Percentiles rank a stretch among this genome's conserved stretches.
Conservation (phyloP, 2,888 invertebrate genomes). For the Caenorhabditis macrosperma region DNA sequence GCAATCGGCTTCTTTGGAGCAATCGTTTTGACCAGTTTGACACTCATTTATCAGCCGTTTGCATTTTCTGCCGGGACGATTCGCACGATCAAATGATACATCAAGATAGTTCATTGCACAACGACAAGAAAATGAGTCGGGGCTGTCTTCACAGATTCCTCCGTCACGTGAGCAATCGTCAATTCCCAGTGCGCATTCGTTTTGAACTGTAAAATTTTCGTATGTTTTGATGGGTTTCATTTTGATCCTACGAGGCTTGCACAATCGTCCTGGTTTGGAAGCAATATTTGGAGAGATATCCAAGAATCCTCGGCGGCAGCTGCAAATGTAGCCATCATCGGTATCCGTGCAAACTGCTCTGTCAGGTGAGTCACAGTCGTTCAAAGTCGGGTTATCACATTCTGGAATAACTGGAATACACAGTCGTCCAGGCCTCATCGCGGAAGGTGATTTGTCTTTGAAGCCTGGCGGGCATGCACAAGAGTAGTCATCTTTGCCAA, state of each 20-base stretch:
- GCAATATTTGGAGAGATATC: constrained; percentile 78
- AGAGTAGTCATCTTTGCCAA: constrained; percentile 76
- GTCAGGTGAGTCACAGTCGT: constrained; percentile 77
- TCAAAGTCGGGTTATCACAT: constrained; percentile 75
- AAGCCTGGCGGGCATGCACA: constrained; percentile 75
- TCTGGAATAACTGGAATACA: constrained; percentile 76
- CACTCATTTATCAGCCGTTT: constrained; percentile 90
- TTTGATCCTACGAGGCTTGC: constrained; percentile 73
- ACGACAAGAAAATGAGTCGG: constrained; percentile 78
- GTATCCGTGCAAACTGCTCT: constrained; percentile 78
- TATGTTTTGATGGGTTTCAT: neutral
- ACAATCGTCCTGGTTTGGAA: constrained; percentile 77
- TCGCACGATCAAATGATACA: constrained; percentile 77
- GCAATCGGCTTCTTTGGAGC: constrained; percentile 77
- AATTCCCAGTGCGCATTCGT: constrained; percentile 74
- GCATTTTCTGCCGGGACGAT: constrained; percentile 79
- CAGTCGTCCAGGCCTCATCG: constrained; percentile 68
- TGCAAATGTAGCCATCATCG: constrained; percentile 77
- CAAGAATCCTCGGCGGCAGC: constrained; percentile 75
- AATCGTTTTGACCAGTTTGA: constrained; percentile 80
- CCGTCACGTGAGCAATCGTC: constrained; percentile 76
- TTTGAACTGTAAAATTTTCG: constrained; percentile 76
- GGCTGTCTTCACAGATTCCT: constrained; percentile 80
- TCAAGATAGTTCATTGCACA: constrained; percentile 79
- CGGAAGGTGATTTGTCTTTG: constrained; percentile 74